These are phyloP conservation scores for Anolis apletophallus DNA, from an alignment of 2,797 vertebrate genomes.

Conservation along the genomic window DNA sequence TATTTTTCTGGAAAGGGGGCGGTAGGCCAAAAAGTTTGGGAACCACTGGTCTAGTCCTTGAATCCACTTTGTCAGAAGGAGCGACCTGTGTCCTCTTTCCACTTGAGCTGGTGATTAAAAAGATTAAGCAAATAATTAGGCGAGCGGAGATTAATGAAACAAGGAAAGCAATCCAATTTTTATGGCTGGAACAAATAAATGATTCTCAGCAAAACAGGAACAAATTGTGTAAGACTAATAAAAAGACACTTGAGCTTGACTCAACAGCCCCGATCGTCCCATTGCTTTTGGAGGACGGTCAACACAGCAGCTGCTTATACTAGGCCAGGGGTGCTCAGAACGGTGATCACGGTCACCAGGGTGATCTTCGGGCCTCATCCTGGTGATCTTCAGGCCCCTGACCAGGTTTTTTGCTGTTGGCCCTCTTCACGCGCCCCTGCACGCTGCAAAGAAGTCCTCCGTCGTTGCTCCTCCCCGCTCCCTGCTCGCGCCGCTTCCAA, in stretches of 20 bases:
- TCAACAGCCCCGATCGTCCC: slow-evolving; percentile 67
- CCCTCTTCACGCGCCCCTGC: too few relatives aligned
- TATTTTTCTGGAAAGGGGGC: too few relatives aligned
- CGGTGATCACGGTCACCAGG: too few relatives aligned
- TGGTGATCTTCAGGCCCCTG: too few relatives aligned
- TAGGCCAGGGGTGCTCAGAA: slow-evolving; percentile 52
- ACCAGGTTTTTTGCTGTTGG: too few relatives aligned
- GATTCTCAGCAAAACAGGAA: slow-evolving; percentile 79
- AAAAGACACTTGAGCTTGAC: slow-evolving; percentile 59
- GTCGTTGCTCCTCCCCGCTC: too few relatives aligned
- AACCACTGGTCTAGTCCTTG: background rate
- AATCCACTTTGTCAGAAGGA: slow-evolving; percentile 38
- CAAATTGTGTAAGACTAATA: slow-evolving; percentile 78
- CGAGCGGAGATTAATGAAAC: slow-evolving; percentile 84
- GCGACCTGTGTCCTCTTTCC: slow-evolving; percentile 73
- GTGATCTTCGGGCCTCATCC: too few relatives aligned
- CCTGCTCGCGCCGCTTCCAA: too few relatives aligned
- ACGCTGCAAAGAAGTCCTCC: too few relatives aligned
- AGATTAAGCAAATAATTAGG: slow-evolving; percentile 83
- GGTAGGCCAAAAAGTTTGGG: too few relatives aligned
- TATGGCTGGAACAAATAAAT: slow-evolving; percentile 73
- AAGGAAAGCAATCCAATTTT: slow-evolving; percentile 80
- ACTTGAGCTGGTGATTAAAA: slow-evolving; percentile 80
- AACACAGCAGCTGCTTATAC: slow-evolving; percentile 75
- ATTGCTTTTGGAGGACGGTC: slow-evolving; percentile 62